Percentiles rank a stretch among this genome's conserved stretches.
Evolutionary conservation across 2,797 vertebrate genomes (phyloP).

Genomic region (Phrynocephalus guinanensis): DNA sequence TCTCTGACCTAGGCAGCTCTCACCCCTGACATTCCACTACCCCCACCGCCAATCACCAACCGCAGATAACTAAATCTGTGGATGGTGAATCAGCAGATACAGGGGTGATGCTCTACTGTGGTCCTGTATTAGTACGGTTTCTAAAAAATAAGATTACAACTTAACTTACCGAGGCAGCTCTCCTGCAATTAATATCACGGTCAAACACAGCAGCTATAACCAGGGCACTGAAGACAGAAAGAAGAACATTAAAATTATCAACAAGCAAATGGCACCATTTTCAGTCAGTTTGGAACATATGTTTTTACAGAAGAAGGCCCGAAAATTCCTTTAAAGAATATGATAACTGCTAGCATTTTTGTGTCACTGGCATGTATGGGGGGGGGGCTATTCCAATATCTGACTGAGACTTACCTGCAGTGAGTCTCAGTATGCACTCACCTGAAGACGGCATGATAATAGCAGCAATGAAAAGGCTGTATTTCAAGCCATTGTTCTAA

Average conservation of each 20-base stretch:
- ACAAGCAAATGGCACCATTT: conserved; percentile 30
- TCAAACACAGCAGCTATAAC: conserved; percentile 92
- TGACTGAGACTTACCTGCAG: background rate
- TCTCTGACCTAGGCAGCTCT: no score
- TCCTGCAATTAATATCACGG: conserved; percentile 90
- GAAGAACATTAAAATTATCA: background rate
- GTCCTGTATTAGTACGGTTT: no score
- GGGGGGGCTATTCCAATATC: background rate
- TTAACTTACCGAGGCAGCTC: conserved; percentile 97
- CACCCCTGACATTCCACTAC: no score
- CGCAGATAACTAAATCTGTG: no score
- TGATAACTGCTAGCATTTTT: background rate
- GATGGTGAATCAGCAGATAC: no score
- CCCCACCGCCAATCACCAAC: no score
- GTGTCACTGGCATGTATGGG: background rate
- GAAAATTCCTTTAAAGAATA: background rate
- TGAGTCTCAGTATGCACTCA: background rate
- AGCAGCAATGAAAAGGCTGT: background rate
- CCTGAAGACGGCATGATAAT: background rate
- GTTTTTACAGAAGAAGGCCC: background rate
- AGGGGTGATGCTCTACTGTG: no score
- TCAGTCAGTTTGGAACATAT: conserved; percentile 2
- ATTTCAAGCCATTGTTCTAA: background rate
- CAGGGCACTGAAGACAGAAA: conserved; percentile 82
- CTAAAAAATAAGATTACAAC: conserved; percentile 58